Evolutionary conservation across 2,113 vertebrate species (phyloP).

Genomic region (Proterorhinus semilunaris): DNA sequence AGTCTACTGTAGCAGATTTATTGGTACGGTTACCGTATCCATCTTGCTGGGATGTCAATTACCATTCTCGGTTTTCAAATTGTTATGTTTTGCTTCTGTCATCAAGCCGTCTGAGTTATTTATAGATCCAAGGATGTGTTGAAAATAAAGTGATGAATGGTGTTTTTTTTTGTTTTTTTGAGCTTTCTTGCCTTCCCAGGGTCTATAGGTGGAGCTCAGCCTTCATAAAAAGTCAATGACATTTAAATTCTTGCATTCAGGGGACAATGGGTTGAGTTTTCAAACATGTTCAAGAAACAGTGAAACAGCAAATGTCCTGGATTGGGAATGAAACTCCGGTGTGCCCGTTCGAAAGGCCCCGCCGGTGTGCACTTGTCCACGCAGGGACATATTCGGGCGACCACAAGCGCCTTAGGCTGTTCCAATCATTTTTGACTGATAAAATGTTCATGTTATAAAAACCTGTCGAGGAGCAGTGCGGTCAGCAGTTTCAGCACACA

Average conservation of each 20-base stretch:
- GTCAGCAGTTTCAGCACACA: conserved; percentile 6
- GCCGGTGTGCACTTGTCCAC: not conserved
- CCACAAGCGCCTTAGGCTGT: conserved; percentile 7
- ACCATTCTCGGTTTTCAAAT: conserved; percentile 1
- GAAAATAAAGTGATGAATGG: not conserved
- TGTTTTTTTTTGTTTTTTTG: not conserved
- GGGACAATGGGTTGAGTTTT: not conserved
- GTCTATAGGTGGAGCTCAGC: too few species aligned
- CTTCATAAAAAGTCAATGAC: too few species aligned
- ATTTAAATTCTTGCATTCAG: too few species aligned
- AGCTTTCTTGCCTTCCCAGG: not conserved
- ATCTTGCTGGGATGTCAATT: conserved; percentile 2
- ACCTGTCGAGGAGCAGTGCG: conserved; percentile 1
- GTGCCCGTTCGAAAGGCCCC: not conserved
- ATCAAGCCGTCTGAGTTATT: not conserved
- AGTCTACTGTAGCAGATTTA: not conserved
- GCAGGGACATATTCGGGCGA: not conserved
- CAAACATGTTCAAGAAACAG: not conserved
- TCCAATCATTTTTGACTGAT: conserved; percentile 14
- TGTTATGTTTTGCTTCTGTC: not conserved
- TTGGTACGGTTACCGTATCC: not conserved
- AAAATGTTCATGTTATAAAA: conserved; percentile 12
- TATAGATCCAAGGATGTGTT: not conserved
- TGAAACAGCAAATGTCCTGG: not conserved
- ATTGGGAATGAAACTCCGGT: not conserved